Conservation (phyloP, 1,140 invertebrate genomes). For the Hormaphis cornu region DNA sequence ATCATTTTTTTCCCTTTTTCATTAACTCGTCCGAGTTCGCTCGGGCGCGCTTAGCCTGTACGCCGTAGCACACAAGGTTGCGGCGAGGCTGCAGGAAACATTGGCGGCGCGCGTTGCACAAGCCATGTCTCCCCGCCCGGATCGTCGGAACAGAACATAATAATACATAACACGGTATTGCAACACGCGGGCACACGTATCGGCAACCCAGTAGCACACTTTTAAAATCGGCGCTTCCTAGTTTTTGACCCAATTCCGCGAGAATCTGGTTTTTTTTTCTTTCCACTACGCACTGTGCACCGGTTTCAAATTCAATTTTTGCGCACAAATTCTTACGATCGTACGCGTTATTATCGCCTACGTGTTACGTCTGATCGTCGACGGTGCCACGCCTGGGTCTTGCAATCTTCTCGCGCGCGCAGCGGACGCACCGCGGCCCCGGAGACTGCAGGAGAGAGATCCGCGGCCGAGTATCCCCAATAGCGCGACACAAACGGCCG, state of each 20-base stretch:
- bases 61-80: no score
- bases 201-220: conserved; percentile 26
- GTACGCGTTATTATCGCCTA: not conserved
- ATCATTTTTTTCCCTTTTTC: no score
- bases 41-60: no score
- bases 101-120: not conserved
- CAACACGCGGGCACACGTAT: not conserved
- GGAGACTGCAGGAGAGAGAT: no score
- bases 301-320: not conserved
- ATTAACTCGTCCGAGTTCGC: no score
- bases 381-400: not conserved
- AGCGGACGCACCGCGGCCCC: no score
- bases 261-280: not conserved
- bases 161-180: not conserved
- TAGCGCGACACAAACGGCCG: no score
- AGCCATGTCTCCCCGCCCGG: no score
- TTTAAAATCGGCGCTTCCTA: conserved; percentile 8
- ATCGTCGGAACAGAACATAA: not conserved
- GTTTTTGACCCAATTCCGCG: conserved; percentile 28
- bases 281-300: not conserved
- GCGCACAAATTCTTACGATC: not conserved
- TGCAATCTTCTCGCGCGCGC: no score
- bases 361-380: no score
- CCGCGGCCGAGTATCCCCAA: no score
- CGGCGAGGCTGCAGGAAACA: no score